Evolutionary conservation across 2,888 invertebrate species (phyloP).

Genomic region (Drosophila cyrtoloma): DNA sequence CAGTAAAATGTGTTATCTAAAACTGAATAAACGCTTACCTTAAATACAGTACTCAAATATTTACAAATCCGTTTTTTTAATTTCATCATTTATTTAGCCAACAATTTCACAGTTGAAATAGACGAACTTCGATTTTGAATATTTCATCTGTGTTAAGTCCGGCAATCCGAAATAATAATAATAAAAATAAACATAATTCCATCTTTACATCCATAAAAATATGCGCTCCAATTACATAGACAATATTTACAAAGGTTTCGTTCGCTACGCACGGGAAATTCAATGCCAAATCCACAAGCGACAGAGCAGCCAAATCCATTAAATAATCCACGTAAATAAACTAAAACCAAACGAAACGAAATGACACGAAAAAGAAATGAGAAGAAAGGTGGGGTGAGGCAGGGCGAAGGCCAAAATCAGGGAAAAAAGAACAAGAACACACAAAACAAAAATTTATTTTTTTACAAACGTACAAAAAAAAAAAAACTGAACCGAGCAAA

Average conservation of each 20-base stretch:
- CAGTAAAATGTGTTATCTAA: background rate
- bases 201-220: slow-evolving; percentile 43
- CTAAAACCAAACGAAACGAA: slow-evolving; percentile 54
- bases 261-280: slow-evolving; percentile 54
- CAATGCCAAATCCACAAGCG: slow-evolving; percentile 63
- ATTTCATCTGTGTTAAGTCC: slow-evolving; percentile 35
- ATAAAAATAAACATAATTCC: slow-evolving; percentile 31
- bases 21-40: background rate
- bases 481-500: slow-evolving; percentile 41
- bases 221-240: slow-evolving; percentile 68
- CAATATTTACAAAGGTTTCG: slow-evolving; percentile 66
- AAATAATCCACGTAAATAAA: slow-evolving; percentile 79
- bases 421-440: slow-evolving; percentile 20
- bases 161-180: slow-evolving; percentile 11
- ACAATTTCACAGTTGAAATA: slow-evolving; percentile 8
- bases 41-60: background rate
- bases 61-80: background rate
- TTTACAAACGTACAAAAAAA: slow-evolving; percentile 22
- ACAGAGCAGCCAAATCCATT: slow-evolving; percentile 63
- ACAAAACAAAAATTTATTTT: slow-evolving; percentile 48
- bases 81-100: slow-evolving; percentile 1
- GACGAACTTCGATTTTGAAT: background rate
- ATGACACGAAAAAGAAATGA: slow-evolving; percentile 53
- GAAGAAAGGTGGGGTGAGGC: background rate
- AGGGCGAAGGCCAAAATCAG: slow-evolving; percentile 20